Evolutionary conservation across 2,888 invertebrate genomes (phyloP).

Genomic region (Drosophila niveifrons): DNA sequence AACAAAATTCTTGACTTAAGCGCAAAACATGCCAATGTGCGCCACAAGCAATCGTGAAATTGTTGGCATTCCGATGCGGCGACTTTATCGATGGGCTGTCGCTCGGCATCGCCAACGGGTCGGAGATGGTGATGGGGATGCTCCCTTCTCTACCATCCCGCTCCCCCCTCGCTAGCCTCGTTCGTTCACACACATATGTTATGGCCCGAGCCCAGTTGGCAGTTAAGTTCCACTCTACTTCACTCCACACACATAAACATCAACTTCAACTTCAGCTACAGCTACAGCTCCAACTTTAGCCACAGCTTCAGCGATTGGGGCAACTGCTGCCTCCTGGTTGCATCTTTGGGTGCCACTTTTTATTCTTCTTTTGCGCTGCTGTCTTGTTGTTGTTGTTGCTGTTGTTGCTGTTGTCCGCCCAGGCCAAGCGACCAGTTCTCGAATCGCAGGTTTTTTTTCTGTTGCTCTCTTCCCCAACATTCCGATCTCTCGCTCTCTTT

Average conservation of each 20-base stretch:
- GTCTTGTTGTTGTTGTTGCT: slow-evolving; percentile 11
- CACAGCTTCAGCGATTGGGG: slow-evolving; percentile 14
- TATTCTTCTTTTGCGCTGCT: slow-evolving; percentile 25
- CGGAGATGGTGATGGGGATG: no score
- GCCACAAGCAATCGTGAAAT: slow-evolving; percentile 81
- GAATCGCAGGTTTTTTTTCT: slow-evolving; percentile 64
- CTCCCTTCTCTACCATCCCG: no score
- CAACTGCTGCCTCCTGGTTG: slow-evolving; percentile 52
- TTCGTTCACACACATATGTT: no score
- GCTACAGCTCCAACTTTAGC: background rate
- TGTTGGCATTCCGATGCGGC: slow-evolving; percentile 75
- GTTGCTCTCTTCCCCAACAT: slow-evolving; percentile 42
- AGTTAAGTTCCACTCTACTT: slow-evolving; percentile 31
- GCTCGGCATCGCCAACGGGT: slow-evolving; percentile 12
- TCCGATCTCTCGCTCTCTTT: slow-evolving; percentile 42
- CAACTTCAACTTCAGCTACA: slow-evolving; percentile 26
- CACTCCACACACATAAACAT: slow-evolving; percentile 41
- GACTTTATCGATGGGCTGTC: slow-evolving; percentile 69
- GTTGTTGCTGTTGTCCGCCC: slow-evolving; percentile 55
- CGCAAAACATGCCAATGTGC: slow-evolving; percentile 80
- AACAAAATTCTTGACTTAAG: slow-evolving; percentile 75
- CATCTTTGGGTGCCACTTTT: slow-evolving; percentile 79
- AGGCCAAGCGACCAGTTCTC: slow-evolving; percentile 68
- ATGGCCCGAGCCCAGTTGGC: slow-evolving; percentile 40
- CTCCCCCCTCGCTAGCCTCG: no score